Percentiles rank a stretch among this genome's conserved stretches.
phyloP scores from a whole-genome alignment of 2,888 invertebrate genomes.

The Agonopterix subpropinquella region DNA sequence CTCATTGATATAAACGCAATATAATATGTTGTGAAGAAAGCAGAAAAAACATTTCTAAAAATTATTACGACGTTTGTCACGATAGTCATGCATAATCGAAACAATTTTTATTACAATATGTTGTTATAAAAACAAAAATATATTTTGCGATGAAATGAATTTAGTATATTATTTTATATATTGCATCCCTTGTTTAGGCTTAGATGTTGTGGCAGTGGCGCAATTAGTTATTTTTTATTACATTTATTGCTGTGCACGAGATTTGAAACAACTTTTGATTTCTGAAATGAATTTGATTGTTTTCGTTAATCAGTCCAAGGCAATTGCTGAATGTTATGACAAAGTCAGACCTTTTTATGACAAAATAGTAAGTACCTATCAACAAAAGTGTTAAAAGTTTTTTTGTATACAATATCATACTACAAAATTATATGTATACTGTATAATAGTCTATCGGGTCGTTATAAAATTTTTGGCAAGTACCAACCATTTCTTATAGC shows the following conservation, averaged over 20 bases:
- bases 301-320: background rate
- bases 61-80: background rate
- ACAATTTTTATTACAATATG: too few species aligned
- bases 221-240: slow-evolving; percentile 1
- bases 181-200: background rate
- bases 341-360: slow-evolving; percentile 2
- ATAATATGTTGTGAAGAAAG: background rate
- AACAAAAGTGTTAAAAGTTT: too few species aligned
- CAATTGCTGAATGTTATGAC: slow-evolving; percentile 5
- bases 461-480: too few species aligned
- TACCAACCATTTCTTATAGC: too few species aligned
- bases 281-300: background rate
- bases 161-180: background rate
- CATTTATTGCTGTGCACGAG: background rate
- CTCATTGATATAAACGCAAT: background rate
- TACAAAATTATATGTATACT: too few species aligned
- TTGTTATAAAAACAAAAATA: background rate
- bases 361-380: background rate
- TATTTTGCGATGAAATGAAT: background rate
- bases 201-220: background rate
- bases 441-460: too few species aligned
- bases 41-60: background rate
- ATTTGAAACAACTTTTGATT: background rate
- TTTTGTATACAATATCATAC: too few species aligned
- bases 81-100: background rate